Percentiles rank a stretch among this genome's conserved stretches.
Evolutionary conservation across 1,140 invertebrate species (phyloP).

Genomic region (Bombyx mandarina): DNA sequence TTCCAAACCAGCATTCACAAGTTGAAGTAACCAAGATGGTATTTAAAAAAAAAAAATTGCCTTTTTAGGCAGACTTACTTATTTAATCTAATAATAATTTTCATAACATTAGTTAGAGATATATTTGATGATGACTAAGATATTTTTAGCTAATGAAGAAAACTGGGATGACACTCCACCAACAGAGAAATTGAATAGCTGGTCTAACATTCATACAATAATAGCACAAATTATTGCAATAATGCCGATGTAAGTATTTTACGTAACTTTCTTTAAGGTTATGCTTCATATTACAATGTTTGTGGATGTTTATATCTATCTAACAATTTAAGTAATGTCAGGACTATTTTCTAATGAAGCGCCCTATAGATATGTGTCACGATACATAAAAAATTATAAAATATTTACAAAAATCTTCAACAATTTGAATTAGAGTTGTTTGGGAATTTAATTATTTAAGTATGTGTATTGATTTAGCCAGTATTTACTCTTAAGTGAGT

Average conservation of each 20-base stretch:
- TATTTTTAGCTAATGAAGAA: conserved; percentile 48
- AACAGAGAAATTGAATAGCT: conserved; percentile 34
- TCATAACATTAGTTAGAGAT: too few species aligned
- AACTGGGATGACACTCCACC: conserved; percentile 51
- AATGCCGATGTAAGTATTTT: conserved; percentile 65
- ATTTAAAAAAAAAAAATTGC: too few species aligned
- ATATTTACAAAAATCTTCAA: too few species aligned
- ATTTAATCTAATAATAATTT: too few species aligned
- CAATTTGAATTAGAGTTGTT: neutral
- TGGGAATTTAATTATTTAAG: neutral
- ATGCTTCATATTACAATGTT: neutral
- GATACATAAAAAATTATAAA: too few species aligned
- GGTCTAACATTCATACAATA: conserved; percentile 60
- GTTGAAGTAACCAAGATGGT: too few species aligned
- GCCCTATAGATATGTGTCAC: too few species aligned
- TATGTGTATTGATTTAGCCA: neutral
- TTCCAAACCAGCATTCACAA: too few species aligned
- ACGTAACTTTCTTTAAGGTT: neutral
- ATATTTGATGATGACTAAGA: conserved; percentile 5
- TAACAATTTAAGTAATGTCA: too few species aligned
- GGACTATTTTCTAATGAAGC: too few species aligned
- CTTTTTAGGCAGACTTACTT: too few species aligned
- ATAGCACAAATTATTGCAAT: conserved; percentile 66
- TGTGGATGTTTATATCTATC: neutral
- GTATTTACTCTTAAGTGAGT: too few species aligned